Evolutionary conservation across 2,113 vertebrate genomes (phyloP).

Genomic region (Columba janthina): DNA sequence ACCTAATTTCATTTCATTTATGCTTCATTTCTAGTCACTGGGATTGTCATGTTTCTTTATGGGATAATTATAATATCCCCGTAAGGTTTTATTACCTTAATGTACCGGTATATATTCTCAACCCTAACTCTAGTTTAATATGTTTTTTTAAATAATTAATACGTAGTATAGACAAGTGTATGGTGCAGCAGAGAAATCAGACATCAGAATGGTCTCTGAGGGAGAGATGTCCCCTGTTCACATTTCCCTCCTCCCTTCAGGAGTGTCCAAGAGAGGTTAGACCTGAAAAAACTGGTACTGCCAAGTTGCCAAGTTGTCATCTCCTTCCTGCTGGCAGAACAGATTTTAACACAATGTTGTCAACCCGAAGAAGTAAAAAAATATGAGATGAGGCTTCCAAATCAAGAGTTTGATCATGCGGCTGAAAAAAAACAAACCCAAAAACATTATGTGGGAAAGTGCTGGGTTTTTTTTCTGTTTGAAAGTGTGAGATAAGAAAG

Average conservation of each 20-base stretch:
- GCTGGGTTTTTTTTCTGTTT: not conserved
- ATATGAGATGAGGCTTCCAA: not conserved
- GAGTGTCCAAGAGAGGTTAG: not conserved
- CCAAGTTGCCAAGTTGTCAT: not conserved
- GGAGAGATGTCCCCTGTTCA: not conserved
- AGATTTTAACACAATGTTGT: not conserved
- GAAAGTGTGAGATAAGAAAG: not conserved
- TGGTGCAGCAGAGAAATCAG: not conserved
- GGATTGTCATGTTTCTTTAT: slow-evolving; percentile 39
- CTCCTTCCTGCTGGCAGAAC: not conserved
- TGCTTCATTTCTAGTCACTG: not conserved
- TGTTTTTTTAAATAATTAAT: slow-evolving; percentile 33
- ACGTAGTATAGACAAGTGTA: not conserved
- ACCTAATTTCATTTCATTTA: slow-evolving; percentile 11
- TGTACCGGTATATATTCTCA: not conserved
- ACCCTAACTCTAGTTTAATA: not conserved
- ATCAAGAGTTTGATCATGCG: fast-evolving
- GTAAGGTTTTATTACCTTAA: not conserved
- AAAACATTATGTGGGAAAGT: not conserved
- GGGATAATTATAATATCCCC: slow-evolving; percentile 5
- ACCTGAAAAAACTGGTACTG: not conserved
- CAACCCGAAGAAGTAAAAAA: not conserved
- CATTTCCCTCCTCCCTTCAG: not conserved
- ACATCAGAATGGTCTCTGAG: not conserved
- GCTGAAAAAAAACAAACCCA: not conserved